Percentiles rank a stretch among this genome's conserved stretches.
These are phyloP conservation scores for Trididemnum miniatum DNA, from an alignment of 23 tunicate species.

Conservation along the genomic window DNA sequence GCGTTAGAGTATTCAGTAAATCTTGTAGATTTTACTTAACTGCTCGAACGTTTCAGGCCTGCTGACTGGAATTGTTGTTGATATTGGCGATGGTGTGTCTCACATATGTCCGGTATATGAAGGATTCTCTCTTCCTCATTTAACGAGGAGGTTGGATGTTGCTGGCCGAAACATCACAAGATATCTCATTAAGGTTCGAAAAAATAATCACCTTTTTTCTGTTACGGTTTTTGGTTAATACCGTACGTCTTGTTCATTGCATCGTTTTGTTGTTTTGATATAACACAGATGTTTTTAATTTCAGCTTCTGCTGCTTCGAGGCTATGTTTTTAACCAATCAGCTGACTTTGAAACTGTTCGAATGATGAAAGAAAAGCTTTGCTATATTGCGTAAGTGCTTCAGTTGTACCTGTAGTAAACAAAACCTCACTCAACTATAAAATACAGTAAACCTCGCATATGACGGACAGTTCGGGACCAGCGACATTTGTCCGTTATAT, in stretches of 20 bases:
- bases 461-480: too few species aligned
- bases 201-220: too few species aligned
- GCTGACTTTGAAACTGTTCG: constrained; percentile 99
- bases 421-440: too few species aligned
- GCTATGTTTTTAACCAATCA: constrained; percentile 97
- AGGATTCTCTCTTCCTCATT: constrained; percentile 93
- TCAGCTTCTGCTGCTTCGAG: constrained; percentile 89
- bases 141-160: constrained; percentile 94
- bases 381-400: constrained; percentile 93
- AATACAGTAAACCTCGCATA: too few species aligned
- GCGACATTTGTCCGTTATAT: too few species aligned
- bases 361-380: constrained; percentile 98
- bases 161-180: constrained; percentile 98
- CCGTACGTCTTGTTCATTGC: too few species aligned
- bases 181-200: constrained; percentile 96
- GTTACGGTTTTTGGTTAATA: too few species aligned
- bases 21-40: too few species aligned
- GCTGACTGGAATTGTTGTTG: constrained; percentile 97
- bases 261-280: too few species aligned
- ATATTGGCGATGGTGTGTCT: constrained; percentile 99
- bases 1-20: too few species aligned
- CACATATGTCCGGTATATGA: constrained; percentile 99
- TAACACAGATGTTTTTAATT: not conserved
- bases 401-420: too few species aligned
- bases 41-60: constrained; percentile 82